Evolutionary conservation across 2,113 vertebrate genomes (phyloP).

Genomic region (Suncus etruscus): DNA sequence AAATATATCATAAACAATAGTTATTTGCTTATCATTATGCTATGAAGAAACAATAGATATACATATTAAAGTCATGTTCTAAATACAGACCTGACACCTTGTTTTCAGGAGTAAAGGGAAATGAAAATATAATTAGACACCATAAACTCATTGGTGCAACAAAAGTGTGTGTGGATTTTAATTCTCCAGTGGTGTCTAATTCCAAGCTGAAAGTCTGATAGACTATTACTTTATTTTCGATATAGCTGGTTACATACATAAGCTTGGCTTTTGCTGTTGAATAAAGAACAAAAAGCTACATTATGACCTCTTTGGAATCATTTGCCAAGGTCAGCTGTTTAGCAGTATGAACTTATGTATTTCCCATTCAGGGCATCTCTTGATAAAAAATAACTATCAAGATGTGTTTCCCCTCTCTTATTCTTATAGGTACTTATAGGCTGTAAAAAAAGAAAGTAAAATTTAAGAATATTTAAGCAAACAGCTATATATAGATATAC

Average conservation of each 20-base stretch:
- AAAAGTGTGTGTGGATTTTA: background rate
- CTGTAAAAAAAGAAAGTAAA: background rate
- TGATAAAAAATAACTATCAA: too few species aligned
- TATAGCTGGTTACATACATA: background rate
- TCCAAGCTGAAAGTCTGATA: background rate
- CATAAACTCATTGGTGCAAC: too few species aligned
- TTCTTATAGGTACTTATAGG: background rate
- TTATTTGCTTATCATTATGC: background rate
- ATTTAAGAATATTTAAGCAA: background rate
- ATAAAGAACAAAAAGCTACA: background rate
- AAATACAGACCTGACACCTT: background rate
- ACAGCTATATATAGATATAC: background rate
- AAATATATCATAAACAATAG: slow-evolving; percentile 51
- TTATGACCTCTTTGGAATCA: background rate
- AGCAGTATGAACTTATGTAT: too few species aligned
- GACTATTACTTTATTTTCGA: background rate
- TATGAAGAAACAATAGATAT: slow-evolving; percentile 41
- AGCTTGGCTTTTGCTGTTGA: background rate
- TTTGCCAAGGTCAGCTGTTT: background rate
- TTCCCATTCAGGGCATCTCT: too few species aligned
- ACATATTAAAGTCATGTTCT: background rate
- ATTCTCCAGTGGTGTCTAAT: background rate
- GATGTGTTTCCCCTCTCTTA: background rate
- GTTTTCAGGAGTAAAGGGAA: slow-evolving; percentile 45
- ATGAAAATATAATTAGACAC: background rate